Percentiles rank a stretch among this genome's conserved stretches.
phyloP scores from a whole-genome alignment of 2,797 vertebrate genomes.

The Rhynchotus rufescens region DNA sequence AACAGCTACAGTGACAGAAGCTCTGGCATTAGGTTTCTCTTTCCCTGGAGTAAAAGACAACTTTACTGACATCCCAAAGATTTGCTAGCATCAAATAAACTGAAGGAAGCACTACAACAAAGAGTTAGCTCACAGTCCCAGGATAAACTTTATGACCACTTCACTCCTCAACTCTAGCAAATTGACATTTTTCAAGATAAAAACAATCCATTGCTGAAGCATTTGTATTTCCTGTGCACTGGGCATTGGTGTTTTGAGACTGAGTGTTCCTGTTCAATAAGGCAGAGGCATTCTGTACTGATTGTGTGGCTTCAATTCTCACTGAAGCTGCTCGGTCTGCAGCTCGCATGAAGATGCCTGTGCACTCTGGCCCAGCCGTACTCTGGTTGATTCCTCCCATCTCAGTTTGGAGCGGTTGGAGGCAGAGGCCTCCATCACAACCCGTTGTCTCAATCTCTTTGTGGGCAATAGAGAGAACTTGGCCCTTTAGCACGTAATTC shows the following conservation, averaged over 20 bases:
- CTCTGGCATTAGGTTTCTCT: neutral
- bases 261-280: neutral
- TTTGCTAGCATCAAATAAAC: conserved; percentile 8
- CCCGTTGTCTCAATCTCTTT: neutral
- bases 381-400: neutral
- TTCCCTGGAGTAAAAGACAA: neutral
- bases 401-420: neutral
- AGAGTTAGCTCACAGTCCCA: neutral
- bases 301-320: neutral
- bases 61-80: conserved; percentile 17
- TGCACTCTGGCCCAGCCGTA: neutral
- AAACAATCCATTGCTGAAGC: neutral
- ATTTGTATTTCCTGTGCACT: neutral
- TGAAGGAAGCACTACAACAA: neutral
- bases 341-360: neutral
- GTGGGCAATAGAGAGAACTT: neutral
- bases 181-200: neutral
- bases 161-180: neutral
- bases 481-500: neutral
- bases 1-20: neutral
- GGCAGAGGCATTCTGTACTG: neutral
- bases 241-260: neutral
- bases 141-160: neutral
- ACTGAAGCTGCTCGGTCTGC: neutral
- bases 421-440: neutral